phyloP scores from a whole-genome alignment of 2,888 invertebrate genomes.

The Luperina nickerlii region DNA sequence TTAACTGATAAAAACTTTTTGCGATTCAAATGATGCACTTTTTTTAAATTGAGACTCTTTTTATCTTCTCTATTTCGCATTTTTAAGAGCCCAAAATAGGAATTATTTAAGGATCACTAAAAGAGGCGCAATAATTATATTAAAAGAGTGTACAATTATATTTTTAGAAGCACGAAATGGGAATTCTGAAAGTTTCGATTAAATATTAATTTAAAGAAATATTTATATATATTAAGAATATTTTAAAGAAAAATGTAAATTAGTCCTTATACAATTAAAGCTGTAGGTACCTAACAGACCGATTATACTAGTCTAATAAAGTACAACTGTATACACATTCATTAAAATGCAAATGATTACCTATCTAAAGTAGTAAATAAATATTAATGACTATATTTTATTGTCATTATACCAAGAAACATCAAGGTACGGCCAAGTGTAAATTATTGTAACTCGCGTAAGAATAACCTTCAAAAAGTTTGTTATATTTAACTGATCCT shows the following conservation, averaged over 20 bases:
- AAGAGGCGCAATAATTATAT: background rate
- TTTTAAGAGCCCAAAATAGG: background rate
- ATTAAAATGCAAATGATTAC: conserved; percentile 29
- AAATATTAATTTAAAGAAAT: too few species aligned
- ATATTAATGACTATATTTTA: conserved; percentile 31
- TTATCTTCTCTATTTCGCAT: background rate
- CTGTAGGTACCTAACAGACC: background rate
- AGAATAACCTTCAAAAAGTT: conserved; percentile 26
- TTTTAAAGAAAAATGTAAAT: background rate
- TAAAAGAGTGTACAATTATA: background rate
- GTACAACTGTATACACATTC: conserved; percentile 9
- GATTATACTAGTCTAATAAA: conserved; percentile 17
- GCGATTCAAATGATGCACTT: background rate
- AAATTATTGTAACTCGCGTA: conserved; percentile 1
- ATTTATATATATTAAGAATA: too few species aligned
- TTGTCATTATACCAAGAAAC: conserved; percentile 31
- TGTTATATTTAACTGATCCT: background rate
- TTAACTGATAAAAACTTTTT: background rate
- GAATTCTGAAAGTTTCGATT: background rate
- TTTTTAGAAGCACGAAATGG: background rate
- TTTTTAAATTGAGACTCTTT: background rate
- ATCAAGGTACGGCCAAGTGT: background rate
- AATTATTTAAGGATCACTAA: background rate
- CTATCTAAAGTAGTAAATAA: conserved; percentile 35
- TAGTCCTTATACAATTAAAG: background rate